phyloP scores from a whole-genome alignment of 2,113 vertebrate species.

The Tenrec ecaudatus region DNA sequence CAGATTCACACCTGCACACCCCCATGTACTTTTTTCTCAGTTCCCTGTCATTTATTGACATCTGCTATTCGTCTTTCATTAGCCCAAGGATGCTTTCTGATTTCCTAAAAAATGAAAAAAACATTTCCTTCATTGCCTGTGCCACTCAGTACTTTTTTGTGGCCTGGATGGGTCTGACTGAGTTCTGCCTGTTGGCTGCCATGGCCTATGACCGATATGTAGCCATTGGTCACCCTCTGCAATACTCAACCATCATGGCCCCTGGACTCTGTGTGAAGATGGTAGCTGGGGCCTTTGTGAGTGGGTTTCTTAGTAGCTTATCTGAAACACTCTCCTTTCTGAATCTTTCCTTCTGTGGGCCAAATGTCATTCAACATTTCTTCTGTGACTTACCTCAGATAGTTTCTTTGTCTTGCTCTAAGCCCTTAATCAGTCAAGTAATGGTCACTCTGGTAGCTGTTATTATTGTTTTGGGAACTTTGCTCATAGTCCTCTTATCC shows the following conservation, averaged over 20 bases:
- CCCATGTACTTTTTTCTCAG: conserved; percentile 55
- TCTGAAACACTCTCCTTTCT: not conserved
- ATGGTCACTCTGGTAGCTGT: conserved; percentile 5
- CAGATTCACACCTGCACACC: not conserved
- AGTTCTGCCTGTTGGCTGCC: conserved; percentile 2
- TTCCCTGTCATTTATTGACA: conserved; percentile 34
- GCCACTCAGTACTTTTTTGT: conserved; percentile 18
- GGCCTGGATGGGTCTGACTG: not conserved
- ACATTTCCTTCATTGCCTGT: conserved; percentile 5
- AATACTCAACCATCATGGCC: conserved; percentile 44
- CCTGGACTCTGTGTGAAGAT: conserved; percentile 10
- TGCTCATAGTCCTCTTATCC: conserved; percentile 39
- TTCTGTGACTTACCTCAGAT: conserved; percentile 50
- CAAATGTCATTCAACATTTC: conserved; percentile 54
- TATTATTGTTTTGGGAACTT: not conserved
- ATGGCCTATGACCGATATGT: conserved; percentile 53
- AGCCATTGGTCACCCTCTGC: conserved; percentile 16
- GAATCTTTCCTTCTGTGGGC: conserved; percentile 17
- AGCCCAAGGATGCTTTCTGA: conserved; percentile 48
- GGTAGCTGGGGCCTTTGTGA: not conserved
- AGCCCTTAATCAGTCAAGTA: conserved; percentile 4
- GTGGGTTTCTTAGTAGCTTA: conserved; percentile 38
- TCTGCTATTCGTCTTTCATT: conserved; percentile 53
- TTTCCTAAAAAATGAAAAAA: conserved; percentile 21
- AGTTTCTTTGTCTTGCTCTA: conserved; percentile 31